Base-by-base conservation (phyloP, 2,888 invertebrate species). In the Trilocha varians region DNA sequence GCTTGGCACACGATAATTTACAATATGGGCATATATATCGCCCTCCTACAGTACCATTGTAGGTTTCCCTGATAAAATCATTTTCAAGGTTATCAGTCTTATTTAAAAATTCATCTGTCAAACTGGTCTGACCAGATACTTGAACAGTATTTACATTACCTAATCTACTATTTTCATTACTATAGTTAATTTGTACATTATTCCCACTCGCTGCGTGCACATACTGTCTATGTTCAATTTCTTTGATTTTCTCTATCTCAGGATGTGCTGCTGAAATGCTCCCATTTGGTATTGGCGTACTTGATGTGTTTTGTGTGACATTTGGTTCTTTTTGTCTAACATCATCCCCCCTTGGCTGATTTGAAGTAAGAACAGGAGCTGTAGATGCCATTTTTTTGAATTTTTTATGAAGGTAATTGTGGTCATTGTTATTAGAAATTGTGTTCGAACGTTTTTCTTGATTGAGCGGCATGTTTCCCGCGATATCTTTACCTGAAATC, bases 321-420 rank as follows among this genome's bases (percentile, higher is more conserved):
- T 68, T 72, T 43, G 67, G 55, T 54, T 78, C 80, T 52, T 64
- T 78, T 46, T 72, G 70, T 57, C 68, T 65, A 42, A 52, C 62
- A 54, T 82, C 80, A 41, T 69, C 76, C 32, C 62, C 61, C 53
- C 67, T 79, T 38, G 66, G 58, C 52, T 70, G 55, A 55, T 65
- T 77, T 46, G 65, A 54, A 41, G 82, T 71, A 57, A 77, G 78
- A 46, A 70, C 69, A 50, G 83, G 64, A 58, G 82, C 82, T 49
- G 86, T 78, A 65, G 89, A 90, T 71, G 91, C 94, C 87, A 95
- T 90, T 79, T 95, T 95, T 84, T 96, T 96, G 82, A 96, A 96
- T 78, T 96, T 96, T 80, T 96, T 96, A 78, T 96, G 96, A 74
- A 95, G 88, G 87, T 96, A 96, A 76, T 91, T 93, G 66, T 88